A percentile compares a stretch with the other conserved stretches of the same genome.
Evolutionary conservation across 2,888 invertebrate species (phyloP).

Genomic region (Leptopilina drosophilae): DNA sequence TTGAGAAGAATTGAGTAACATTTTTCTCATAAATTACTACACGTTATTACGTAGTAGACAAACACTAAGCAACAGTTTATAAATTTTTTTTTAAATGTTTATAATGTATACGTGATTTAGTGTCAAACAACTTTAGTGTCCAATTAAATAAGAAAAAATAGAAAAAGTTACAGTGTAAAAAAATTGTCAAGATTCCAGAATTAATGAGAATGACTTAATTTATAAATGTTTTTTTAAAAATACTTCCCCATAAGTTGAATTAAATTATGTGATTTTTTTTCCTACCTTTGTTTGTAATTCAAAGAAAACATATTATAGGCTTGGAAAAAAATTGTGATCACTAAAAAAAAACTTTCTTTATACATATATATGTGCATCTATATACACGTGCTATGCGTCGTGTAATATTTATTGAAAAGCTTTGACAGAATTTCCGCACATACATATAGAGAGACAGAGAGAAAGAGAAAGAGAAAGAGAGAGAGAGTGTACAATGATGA

Average conservation of each 20-base stretch:
- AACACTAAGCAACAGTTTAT: too few relatives aligned
- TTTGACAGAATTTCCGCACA: constrained; percentile 43
- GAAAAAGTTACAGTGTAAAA: too few relatives aligned
- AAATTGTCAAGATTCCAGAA: background rate
- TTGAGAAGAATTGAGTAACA: too few relatives aligned
- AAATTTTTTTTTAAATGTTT: too few relatives aligned
- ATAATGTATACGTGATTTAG: too few relatives aligned
- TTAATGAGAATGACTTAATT: background rate
- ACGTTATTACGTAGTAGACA: too few relatives aligned
- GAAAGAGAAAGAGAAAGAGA: too few relatives aligned
- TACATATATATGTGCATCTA: constrained; percentile 55
- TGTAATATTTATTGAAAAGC: constrained; percentile 63
- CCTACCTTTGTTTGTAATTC: background rate
- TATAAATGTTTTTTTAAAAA: background rate
- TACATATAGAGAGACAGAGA: too few relatives aligned
- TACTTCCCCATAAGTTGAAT: background rate
- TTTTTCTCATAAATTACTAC: too few relatives aligned
- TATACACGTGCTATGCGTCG: constrained; percentile 49
- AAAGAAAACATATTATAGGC: background rate
- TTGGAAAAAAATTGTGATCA: constrained; percentile 20
- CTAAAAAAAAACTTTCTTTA: constrained; percentile 61
- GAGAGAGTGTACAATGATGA: background rate
- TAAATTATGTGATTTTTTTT: background rate
- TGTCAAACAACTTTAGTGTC: too few relatives aligned
- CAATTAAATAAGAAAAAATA: too few relatives aligned